These are phyloP conservation scores for Typhlichthys eigenmanni DNA, from an alignment of 2,797 vertebrate species.

Conservation along the genomic window DNA sequence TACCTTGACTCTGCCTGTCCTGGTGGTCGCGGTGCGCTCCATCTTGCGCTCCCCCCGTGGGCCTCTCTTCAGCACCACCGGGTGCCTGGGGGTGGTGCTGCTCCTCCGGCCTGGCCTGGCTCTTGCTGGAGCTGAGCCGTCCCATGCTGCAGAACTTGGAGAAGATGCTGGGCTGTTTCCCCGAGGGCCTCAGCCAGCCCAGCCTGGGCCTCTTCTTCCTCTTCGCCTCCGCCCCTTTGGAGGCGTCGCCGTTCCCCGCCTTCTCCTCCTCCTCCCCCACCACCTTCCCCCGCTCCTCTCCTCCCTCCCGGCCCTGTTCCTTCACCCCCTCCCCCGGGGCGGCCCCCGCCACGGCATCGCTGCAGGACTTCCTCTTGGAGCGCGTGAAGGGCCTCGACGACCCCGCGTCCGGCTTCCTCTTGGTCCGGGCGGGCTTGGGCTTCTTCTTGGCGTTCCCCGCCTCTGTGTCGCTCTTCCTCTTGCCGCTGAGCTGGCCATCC, in stretches of 20 bases:
- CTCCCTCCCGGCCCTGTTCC: constrained; percentile 62
- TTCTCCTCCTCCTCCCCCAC: constrained; percentile 55
- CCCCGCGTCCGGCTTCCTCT: constrained; percentile 68
- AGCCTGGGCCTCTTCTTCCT: constrained; percentile 84
- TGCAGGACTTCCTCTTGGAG: constrained; percentile 88
- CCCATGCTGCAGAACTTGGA: constrained; percentile 93
- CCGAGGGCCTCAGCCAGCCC: constrained; percentile 86
- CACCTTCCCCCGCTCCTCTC: constrained; percentile 52
- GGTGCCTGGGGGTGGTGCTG: constrained; percentile 4
- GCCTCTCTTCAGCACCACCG: constrained; percentile 21
- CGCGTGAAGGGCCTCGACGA: constrained; percentile 78
- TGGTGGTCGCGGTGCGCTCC: not conserved
- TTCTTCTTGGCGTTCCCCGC: constrained; percentile 92
- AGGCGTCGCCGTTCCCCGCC: constrained; percentile 67
- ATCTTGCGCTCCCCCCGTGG: constrained; percentile 45
- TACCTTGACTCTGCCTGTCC: constrained; percentile 61
- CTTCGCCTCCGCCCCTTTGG: constrained; percentile 73
- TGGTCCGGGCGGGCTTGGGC: constrained; percentile 83
- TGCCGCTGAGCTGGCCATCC: constrained; percentile 83
- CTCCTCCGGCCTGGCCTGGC: constrained; percentile 58
- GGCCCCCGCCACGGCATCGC: constrained; percentile 41
- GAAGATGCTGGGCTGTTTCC: constrained; percentile 93
- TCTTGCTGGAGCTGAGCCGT: constrained; percentile 81
- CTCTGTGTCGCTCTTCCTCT: constrained; percentile 92
- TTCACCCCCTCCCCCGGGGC: constrained; percentile 41